These are phyloP conservation scores for Mixornis gularis DNA, from an alignment of 2,113 vertebrate genomes.

Conservation along the genomic window DNA sequence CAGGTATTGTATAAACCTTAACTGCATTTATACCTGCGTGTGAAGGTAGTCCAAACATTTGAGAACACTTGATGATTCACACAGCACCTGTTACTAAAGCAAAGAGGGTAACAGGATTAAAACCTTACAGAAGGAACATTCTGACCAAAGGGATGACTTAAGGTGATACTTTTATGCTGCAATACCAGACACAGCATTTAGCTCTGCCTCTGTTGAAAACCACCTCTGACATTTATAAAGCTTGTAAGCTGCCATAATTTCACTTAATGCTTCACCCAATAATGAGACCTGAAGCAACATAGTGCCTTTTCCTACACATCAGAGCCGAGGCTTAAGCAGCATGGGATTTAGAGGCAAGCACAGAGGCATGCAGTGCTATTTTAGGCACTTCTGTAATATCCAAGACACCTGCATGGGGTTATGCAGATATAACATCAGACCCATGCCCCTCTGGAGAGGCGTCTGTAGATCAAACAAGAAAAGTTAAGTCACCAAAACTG, in stretches of 20 bases:
- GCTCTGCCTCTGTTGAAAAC: neutral
- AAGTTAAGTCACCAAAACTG: neutral
- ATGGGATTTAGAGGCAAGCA: neutral
- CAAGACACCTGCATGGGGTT: neutral
- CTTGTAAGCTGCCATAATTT: neutral
- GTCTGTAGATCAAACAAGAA: neutral
- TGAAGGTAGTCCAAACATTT: neutral
- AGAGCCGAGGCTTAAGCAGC: neutral
- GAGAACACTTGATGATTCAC: neutral
- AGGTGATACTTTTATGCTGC: neutral
- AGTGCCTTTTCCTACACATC: neutral
- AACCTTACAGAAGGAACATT: neutral
- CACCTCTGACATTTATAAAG: neutral
- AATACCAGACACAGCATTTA: neutral
- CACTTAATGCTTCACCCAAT: neutral
- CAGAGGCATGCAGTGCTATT: neutral
- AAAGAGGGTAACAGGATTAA: neutral
- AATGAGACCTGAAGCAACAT: neutral
- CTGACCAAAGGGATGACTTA: neutral
- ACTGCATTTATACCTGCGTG: neutral
- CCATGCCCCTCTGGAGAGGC: neutral
- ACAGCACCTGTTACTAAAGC: neutral
- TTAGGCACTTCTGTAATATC: neutral
- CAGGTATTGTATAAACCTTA: neutral
- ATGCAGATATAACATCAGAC: neutral